These are phyloP conservation scores for Odontothrips loti DNA, from an alignment of 2,888 invertebrate genomes.

Conservation along the genomic window DNA sequence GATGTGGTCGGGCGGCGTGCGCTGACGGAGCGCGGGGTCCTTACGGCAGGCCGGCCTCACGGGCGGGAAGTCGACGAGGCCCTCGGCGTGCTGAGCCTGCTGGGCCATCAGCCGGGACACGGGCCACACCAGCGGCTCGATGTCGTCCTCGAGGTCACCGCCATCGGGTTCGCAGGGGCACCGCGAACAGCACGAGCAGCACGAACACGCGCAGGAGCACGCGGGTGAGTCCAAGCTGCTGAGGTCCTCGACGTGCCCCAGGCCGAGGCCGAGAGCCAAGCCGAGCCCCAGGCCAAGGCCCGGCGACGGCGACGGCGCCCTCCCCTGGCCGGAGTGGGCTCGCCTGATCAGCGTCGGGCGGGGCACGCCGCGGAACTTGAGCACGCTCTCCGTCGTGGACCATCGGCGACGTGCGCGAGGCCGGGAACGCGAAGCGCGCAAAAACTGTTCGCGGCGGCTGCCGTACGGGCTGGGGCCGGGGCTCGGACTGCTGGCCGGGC, in stretches of 20 bases:
- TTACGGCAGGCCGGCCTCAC: constrained; percentile 1
- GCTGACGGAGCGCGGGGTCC: constrained; percentile 15
- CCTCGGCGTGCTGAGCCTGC: neutral
- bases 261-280: neutral
- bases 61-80: neutral
- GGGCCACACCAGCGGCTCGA: constrained; percentile 19
- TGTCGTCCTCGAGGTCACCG: neutral
- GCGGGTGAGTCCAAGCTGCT: neutral
- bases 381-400: constrained; percentile 18
- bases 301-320: neutral
- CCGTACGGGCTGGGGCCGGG: neutral
- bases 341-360: constrained; percentile 1
- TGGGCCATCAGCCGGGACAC: constrained; percentile 5
- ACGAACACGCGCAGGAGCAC: constrained; percentile 8
- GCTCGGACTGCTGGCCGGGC: neutral
- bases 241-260: too few relatives aligned
- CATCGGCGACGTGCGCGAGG: neutral
- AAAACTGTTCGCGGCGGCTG: neutral
- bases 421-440: neutral
- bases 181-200: constrained; percentile 15
- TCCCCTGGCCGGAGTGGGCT: neutral
- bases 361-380: constrained; percentile 19
- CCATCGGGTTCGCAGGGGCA: neutral
- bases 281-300: neutral
- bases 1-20: neutral